phyloP scores from a whole-genome alignment of 2,113 vertebrate genomes.

The Ageneiosus marmoratus region DNA sequence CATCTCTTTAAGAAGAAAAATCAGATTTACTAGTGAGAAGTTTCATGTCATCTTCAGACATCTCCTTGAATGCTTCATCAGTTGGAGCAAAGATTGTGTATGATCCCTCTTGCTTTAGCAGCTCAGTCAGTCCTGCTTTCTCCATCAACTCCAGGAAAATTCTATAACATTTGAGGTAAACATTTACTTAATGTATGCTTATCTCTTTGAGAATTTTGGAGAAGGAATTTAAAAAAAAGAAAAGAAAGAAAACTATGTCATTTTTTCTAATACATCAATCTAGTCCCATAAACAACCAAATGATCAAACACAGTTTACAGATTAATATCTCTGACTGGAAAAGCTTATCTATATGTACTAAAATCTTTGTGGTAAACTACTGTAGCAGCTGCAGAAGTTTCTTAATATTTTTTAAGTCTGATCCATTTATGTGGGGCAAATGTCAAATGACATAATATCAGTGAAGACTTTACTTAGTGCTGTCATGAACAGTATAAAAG shows the following conservation, averaged over 20 bases:
- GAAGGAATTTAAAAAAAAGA: neutral
- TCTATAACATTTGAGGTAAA: slow-evolving; percentile 58
- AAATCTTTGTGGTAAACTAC: neutral
- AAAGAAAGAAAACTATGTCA: neutral
- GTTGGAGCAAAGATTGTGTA: slow-evolving; percentile 94
- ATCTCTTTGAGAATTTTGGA: neutral
- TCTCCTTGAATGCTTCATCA: slow-evolving; percentile 85
- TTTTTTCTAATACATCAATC: neutral
- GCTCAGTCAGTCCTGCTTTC: slow-evolving; percentile 82
- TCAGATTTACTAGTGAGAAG: slow-evolving; percentile 79
- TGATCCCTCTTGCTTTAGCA: slow-evolving; percentile 80
- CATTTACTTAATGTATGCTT: neutral
- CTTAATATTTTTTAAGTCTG: neutral
- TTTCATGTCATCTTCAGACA: slow-evolving; percentile 77
- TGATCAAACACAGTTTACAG: neutral
- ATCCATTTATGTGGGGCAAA: neutral
- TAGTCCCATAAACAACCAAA: neutral
- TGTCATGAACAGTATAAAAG: neutral
- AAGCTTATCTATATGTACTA: neutral
- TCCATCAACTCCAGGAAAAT: slow-evolving; percentile 88
- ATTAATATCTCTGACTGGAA: neutral
- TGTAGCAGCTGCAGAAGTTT: neutral
- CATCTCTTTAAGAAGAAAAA: neutral
- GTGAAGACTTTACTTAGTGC: too few species aligned
- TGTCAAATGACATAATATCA: neutral